A percentile compares a stretch with the other conserved stretches of the same genome.
Conservation (phyloP, 2,888 invertebrate genomes). For the Lithophane ornitopus region DNA sequence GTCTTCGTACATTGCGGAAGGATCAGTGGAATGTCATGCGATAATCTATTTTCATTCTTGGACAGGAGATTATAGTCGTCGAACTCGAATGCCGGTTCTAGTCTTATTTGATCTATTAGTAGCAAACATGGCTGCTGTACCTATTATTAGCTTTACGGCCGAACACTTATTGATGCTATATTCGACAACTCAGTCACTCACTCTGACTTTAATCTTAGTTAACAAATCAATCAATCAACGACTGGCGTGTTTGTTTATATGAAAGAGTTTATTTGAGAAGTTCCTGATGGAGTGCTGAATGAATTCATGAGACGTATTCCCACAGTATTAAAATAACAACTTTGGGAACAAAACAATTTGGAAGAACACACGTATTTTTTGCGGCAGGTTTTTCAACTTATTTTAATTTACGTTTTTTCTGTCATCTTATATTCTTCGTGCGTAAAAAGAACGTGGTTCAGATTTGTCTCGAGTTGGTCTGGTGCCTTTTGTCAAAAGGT, state of each 20-base stretch:
- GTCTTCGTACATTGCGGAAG: constrained; percentile 37
- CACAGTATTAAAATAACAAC: constrained; percentile 29
- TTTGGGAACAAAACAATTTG: constrained; percentile 42
- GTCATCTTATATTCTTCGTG: constrained; percentile 45
- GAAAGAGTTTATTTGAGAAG: constrained; percentile 36
- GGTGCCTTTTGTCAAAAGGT: constrained; percentile 37
- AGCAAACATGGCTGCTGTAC: constrained; percentile 10
- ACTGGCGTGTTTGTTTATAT: constrained; percentile 40
- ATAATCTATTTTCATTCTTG: constrained; percentile 46
- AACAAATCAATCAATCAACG: constrained; percentile 39
- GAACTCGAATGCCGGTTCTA: constrained; percentile 12
- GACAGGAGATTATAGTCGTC: constrained; percentile 9
- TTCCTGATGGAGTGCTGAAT: constrained; percentile 14
- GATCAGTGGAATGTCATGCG: constrained; percentile 9
- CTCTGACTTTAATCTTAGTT: constrained; percentile 43
- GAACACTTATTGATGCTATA: constrained; percentile 38
- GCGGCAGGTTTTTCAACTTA: constrained; percentile 22
- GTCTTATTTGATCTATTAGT: constrained; percentile 43
- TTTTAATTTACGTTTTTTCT: constrained; percentile 45
- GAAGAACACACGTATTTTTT: constrained; percentile 18
- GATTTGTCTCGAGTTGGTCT: constrained; percentile 41
- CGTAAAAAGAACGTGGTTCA: constrained; percentile 51
- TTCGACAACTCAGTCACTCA: constrained; percentile 42
- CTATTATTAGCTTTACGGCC: constrained; percentile 37
- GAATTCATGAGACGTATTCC: constrained; percentile 25